Conservation (phyloP, 2,888 invertebrate species). For the Vannuccia rotundouncinata region DNA sequence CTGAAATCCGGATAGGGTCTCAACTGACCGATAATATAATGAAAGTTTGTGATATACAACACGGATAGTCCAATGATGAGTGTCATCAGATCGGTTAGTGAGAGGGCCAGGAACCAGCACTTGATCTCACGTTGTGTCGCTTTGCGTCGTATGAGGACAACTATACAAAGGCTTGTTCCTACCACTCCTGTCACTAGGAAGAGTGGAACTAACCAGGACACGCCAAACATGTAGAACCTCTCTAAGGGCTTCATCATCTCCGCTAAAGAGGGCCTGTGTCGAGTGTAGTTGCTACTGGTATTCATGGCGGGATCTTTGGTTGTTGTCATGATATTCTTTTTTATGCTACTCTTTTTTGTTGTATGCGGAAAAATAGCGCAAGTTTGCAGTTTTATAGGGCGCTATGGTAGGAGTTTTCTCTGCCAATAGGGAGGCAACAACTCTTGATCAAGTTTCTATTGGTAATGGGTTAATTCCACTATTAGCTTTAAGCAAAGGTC, state of each 20-base stretch:
- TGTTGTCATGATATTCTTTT: too few relatives aligned
- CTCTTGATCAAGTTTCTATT: too few relatives aligned
- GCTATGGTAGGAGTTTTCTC: too few relatives aligned
- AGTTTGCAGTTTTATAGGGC: too few relatives aligned
- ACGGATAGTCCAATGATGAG: conserved; percentile 30
- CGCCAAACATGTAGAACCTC: conserved; percentile 24
- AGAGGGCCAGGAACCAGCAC: conserved; percentile 35
- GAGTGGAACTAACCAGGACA: conserved; percentile 35
- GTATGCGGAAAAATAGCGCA: too few relatives aligned
- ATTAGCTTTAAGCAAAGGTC: too few relatives aligned
- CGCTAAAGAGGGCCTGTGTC: background rate
- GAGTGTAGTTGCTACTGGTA: background rate
- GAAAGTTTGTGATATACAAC: conserved; percentile 16
- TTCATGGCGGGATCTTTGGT: too few relatives aligned
- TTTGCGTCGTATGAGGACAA: conserved; percentile 25
- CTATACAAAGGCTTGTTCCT: conserved; percentile 31
- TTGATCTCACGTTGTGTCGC: conserved; percentile 34
- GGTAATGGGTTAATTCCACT: too few relatives aligned
- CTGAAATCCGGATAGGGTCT: background rate
- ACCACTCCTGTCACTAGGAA: conserved; percentile 13
- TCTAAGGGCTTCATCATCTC: background rate
- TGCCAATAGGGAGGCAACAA: too few relatives aligned
- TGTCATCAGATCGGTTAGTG: conserved; percentile 27
- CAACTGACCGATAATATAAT: background rate
- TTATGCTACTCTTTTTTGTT: too few relatives aligned